Conservation (phyloP, 2,888 invertebrate genomes). For the Cecidostiba fungosa region DNA sequence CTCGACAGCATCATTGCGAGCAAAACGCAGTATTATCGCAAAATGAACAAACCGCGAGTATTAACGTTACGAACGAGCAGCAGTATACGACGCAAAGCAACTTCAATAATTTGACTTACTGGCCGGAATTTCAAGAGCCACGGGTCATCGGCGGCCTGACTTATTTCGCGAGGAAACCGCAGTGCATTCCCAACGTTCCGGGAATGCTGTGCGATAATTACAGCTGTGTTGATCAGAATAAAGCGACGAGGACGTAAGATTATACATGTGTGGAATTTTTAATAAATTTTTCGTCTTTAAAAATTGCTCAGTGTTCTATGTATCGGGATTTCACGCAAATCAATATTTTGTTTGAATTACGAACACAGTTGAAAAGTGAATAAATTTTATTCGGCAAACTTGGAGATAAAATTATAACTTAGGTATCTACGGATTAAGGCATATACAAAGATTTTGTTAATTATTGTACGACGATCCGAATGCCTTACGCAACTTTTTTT, state of each 20-base stretch:
- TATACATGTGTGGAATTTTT: not conserved
- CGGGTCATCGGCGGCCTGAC: conserved; percentile 72
- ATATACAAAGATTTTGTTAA: not conserved
- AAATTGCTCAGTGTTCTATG: not conserved
- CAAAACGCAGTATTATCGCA: conserved; percentile 71
- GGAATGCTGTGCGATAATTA: not conserved
- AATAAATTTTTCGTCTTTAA: not conserved
- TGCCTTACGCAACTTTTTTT: not conserved
- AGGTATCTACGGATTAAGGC: not conserved
- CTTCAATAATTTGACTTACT: not conserved
- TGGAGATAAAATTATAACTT: not conserved
- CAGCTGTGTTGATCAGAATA: not conserved
- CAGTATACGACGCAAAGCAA: not conserved
- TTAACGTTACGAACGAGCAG: not conserved
- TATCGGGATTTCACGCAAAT: too few species aligned
- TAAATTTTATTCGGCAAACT: conserved; percentile 9
- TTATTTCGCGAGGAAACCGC: conserved; percentile 71
- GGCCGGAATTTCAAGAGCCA: conserved; percentile 69
- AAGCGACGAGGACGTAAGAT: not conserved
- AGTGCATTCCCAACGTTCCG: conserved; percentile 60
- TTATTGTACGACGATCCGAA: not conserved
- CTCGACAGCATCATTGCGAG: too few species aligned
- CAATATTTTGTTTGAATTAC: not conserved
- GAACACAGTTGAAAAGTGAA: conserved; percentile 11
- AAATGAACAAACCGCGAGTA: too few species aligned